These are phyloP conservation scores for Homalodisca vitripennis DNA, from an alignment of 1,140 invertebrate genomes.

Conservation along the genomic window DNA sequence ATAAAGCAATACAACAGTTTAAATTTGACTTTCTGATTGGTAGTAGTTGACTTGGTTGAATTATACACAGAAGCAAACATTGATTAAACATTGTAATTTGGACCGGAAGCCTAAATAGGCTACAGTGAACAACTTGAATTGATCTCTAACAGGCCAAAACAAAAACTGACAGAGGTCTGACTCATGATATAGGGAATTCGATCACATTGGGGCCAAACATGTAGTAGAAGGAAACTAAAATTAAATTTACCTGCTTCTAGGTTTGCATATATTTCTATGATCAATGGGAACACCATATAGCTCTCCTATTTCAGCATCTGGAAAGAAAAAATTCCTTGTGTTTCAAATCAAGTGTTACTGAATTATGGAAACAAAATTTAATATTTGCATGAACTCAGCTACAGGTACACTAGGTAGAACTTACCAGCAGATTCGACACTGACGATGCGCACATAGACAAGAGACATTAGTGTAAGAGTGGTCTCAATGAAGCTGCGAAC, in stretches of 20 bases:
- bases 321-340: conserved; percentile 35
- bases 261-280: conserved; percentile 71
- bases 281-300: conserved; percentile 64
- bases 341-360: not conserved
- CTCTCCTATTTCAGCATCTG: conserved; percentile 65
- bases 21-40: no score
- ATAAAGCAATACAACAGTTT: no score
- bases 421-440: conserved; percentile 65
- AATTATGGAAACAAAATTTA: not conserved
- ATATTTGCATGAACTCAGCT: not conserved
- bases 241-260: conserved; percentile 53
- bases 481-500: conserved; percentile 69
- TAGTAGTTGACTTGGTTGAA: no score
- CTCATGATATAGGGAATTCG: no score
- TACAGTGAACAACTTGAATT: not conserved
- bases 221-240: no score
- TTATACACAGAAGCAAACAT: no score
- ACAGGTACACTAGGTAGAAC: conserved; percentile 11
- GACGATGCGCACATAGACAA: conserved; percentile 65
- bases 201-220: no score
- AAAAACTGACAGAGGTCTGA: no score
- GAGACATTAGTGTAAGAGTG: conserved; percentile 63
- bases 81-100: no score
- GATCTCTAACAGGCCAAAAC: not conserved
- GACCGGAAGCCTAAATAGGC: no score